phyloP scores from a whole-genome alignment of 2,113 vertebrate genomes.

The Oryzias celebensis region DNA sequence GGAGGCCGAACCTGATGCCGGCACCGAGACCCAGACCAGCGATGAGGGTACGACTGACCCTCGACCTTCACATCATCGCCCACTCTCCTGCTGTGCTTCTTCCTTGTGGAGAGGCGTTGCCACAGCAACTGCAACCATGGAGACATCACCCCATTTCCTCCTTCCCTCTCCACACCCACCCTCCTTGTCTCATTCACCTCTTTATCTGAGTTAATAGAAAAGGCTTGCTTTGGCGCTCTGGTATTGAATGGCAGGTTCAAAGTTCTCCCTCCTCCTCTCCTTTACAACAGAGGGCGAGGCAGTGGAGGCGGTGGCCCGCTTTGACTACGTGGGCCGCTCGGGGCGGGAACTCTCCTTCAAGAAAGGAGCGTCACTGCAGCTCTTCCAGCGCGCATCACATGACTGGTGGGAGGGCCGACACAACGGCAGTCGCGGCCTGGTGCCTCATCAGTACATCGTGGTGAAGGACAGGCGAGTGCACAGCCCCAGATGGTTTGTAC shows the following conservation, averaged over 20 bases:
- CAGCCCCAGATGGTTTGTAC: slow-evolving; percentile 41
- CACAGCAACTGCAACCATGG: slow-evolving; percentile 68
- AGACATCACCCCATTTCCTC: slow-evolving; percentile 34
- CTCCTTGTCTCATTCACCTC: slow-evolving; percentile 7
- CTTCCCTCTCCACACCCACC: slow-evolving; percentile 9
- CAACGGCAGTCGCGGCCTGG: slow-evolving; percentile 90
- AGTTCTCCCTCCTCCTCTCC: slow-evolving; percentile 27
- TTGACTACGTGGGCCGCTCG: slow-evolving; percentile 93
- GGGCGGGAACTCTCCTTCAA: slow-evolving; percentile 95
- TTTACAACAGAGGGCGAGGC: slow-evolving; percentile 85
- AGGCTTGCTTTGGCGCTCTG: slow-evolving; percentile 11
- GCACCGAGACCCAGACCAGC: slow-evolving; percentile 93
- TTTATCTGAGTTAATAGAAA: slow-evolving; percentile 34
- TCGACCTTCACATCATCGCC: slow-evolving; percentile 58
- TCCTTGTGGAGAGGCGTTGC: slow-evolving; percentile 59
- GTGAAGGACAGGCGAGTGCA: slow-evolving; percentile 92
- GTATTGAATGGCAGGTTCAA: slow-evolving; percentile 47
- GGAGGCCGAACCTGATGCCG: slow-evolving; percentile 91
- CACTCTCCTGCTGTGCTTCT: slow-evolving; percentile 22
- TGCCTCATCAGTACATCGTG: slow-evolving; percentile 96
- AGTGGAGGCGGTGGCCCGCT: slow-evolving; percentile 95
- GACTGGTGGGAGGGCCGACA: slow-evolving; percentile 99
- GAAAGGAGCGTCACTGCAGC: slow-evolving; percentile 92
- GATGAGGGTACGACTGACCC: slow-evolving; percentile 87
- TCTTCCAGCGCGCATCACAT: slow-evolving; percentile 94